A percentile compares a stretch with the other conserved stretches of the same genome.
phyloP scores from a whole-genome alignment of 1,140 invertebrate genomes.

The Drosophila sturtevanti region DNA sequence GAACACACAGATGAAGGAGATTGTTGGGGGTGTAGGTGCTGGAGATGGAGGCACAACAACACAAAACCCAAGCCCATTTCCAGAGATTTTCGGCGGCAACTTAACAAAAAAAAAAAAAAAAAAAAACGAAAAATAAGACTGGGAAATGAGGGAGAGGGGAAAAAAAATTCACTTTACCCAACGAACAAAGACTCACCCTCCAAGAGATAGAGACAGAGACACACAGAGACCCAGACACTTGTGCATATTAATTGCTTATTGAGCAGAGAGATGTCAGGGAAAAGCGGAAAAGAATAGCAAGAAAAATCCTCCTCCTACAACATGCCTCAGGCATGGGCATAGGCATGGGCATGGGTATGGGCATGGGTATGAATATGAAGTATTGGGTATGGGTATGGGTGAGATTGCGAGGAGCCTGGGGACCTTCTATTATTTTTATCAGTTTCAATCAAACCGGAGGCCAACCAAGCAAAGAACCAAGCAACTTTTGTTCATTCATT shows the following conservation, averaged over 20 bases:
- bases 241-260: slow-evolving; percentile 80
- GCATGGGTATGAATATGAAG: background rate
- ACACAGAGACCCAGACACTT: slow-evolving; percentile 63
- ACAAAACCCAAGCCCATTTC: slow-evolving; percentile 36
- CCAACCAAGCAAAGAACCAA: background rate
- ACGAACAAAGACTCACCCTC: background rate
- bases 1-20: background rate
- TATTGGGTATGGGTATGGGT: background rate
- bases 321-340: background rate
- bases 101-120: background rate
- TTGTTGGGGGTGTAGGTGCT: background rate
- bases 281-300: slow-evolving; percentile 36
- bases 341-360: background rate
- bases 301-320: slow-evolving; percentile 51
- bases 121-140: background rate
- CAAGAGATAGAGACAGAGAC: slow-evolving; percentile 14
- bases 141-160: background rate
- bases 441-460: slow-evolving; percentile 52
- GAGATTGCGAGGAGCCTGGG: background rate
- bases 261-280: slow-evolving; percentile 43
- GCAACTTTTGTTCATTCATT: slow-evolving; percentile 25
- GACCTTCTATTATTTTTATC: slow-evolving; percentile 43
- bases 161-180: slow-evolving; percentile 33
- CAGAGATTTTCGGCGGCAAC: slow-evolving; percentile 34
- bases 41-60: background rate